Evolutionary conservation across 2,113 vertebrate species (phyloP).

Genomic region (Rhabdornis inornatus): DNA sequence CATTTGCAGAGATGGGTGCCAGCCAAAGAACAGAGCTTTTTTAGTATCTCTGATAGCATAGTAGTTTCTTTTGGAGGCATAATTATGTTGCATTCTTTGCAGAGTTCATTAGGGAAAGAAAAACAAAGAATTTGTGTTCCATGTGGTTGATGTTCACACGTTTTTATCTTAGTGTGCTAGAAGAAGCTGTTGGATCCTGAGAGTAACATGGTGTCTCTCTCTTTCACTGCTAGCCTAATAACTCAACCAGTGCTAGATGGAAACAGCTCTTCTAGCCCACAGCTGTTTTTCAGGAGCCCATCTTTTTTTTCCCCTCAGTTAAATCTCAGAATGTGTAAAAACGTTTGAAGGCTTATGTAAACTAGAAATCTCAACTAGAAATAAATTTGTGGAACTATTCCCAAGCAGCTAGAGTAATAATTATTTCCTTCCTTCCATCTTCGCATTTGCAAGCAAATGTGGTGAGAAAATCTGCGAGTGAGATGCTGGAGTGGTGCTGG

Average conservation of each 20-base stretch:
- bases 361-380: not conserved
- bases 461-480: rapidly evolving
- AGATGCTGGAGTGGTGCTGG: not conserved
- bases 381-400: not conserved
- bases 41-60: not conserved
- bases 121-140: conserved; percentile 29
- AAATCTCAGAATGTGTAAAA: not conserved
- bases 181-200: not conserved
- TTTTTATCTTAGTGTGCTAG: not conserved
- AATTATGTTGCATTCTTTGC: conserved; percentile 9
- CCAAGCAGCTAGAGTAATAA: not conserved
- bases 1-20: conserved; percentile 30
- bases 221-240: not conserved
- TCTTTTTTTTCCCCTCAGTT: not conserved
- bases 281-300: not conserved
- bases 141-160: conserved; percentile 23
- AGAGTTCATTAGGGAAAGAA: conserved; percentile 28
- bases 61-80: conserved; percentile 21
- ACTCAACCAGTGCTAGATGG: not conserved
- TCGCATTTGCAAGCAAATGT: not conserved
- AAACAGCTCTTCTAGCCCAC: not conserved
- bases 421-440: not conserved
- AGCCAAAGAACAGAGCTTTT: conserved; percentile 43
- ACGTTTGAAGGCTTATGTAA: not conserved
- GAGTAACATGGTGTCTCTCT: not conserved